Conservation (phyloP, 2,797 vertebrate genomes). For the Labroides dimidiatus region DNA sequence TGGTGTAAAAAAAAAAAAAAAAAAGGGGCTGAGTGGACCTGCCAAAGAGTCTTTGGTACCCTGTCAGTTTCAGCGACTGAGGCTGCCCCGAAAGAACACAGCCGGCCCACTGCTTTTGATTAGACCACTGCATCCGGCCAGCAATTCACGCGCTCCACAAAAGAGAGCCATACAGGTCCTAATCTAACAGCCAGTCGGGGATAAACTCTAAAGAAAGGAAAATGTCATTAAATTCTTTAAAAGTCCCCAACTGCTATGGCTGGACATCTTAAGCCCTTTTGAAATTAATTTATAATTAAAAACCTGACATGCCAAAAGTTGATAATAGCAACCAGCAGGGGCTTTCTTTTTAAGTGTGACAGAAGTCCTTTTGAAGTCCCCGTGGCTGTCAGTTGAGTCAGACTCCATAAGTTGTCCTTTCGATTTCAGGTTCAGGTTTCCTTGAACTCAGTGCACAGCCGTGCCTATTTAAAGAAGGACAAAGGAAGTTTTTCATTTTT, state of each 20-base stretch:
- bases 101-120: slow-evolving; percentile 55
- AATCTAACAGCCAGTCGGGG: slow-evolving; percentile 34
- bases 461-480: slow-evolving; percentile 45
- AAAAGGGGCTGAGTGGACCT: slow-evolving; percentile 74
- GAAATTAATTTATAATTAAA: slow-evolving; percentile 61
- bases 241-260: slow-evolving; percentile 35
- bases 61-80: slow-evolving; percentile 70
- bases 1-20: slow-evolving; percentile 71
- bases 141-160: slow-evolving; percentile 57
- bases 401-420: slow-evolving; percentile 41
- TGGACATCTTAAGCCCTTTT: slow-evolving; percentile 39
- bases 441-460: slow-evolving; percentile 39
- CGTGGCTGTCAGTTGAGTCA: slow-evolving; percentile 29
- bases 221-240: slow-evolving; percentile 28
- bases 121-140: slow-evolving; percentile 34
- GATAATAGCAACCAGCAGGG: slow-evolving; percentile 51
- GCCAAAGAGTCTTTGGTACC: slow-evolving; percentile 76
- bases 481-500: slow-evolving; percentile 16
- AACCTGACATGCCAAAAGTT: slow-evolving; percentile 57
- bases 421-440: slow-evolving; percentile 38
- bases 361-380: slow-evolving; percentile 52
- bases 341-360: slow-evolving; percentile 32
- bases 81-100: slow-evolving; percentile 46
- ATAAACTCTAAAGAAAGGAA: slow-evolving; percentile 49
- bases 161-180: slow-evolving; percentile 51